phyloP scores from a whole-genome alignment of 2,888 invertebrate genomes.

The Agrochola lychnidis region DNA sequence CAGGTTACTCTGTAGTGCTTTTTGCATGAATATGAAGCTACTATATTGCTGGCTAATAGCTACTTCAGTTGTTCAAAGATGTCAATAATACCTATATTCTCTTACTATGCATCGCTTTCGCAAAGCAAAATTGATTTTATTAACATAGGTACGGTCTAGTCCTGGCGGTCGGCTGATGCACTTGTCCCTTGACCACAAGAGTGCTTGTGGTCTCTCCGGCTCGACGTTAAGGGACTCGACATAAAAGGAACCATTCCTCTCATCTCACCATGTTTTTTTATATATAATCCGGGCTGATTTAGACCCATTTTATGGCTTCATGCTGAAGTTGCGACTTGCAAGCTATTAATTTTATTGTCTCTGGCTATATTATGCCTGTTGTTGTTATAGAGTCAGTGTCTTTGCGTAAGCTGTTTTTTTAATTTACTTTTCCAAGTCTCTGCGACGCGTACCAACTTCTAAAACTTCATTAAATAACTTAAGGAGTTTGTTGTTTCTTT shows the following conservation, averaged over 20 bases:
- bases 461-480: background rate
- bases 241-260: too few species aligned
- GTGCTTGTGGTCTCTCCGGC: slow-evolving; percentile 7
- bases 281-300: slow-evolving; percentile 14
- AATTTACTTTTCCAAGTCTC: background rate
- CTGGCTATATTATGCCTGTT: background rate
- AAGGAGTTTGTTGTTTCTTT: slow-evolving; percentile 4
- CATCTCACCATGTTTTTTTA: background rate
- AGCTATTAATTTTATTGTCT: slow-evolving; percentile 20
- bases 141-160: background rate
- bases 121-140: slow-evolving; percentile 23
- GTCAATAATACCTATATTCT: background rate
- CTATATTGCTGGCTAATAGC: background rate
- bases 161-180: background rate
- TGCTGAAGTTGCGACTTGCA: background rate
- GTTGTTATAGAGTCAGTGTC: background rate
- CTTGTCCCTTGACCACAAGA: slow-evolving; percentile 24
- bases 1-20: background rate
- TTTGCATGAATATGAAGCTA: background rate
- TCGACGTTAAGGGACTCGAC: too few species aligned
- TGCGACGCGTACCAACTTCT: background rate
- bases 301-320: slow-evolving; percentile 23
- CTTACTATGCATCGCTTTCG: background rate
- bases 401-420: background rate
- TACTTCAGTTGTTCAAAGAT: background rate